These are phyloP conservation scores for Eriosoma lanigerum DNA, from an alignment of 1,140 invertebrate species.

Conservation along the genomic window DNA sequence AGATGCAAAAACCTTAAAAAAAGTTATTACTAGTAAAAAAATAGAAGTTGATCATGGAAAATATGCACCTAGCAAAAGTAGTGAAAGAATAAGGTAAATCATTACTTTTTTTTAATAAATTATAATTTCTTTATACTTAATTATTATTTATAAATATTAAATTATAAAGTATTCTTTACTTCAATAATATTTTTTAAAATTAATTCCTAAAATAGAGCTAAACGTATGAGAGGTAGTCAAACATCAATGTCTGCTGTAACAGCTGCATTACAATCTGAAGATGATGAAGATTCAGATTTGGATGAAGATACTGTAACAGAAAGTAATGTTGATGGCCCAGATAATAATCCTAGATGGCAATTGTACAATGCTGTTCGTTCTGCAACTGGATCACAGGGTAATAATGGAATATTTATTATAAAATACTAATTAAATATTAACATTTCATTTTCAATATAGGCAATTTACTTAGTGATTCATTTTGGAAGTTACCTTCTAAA, in stretches of 20 bases:
- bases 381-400: conserved; percentile 68
- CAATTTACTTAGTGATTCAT: conserved; percentile 79
- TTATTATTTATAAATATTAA: neutral
- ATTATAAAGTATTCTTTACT: neutral
- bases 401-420: conserved; percentile 47
- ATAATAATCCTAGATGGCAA: conserved; percentile 78
- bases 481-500: conserved; percentile 88
- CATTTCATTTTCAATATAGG: conserved; percentile 58
- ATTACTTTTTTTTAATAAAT: neutral
- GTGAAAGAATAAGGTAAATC: conserved; percentile 53
- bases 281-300: conserved; percentile 61
- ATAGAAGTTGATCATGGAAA: conserved; percentile 68
- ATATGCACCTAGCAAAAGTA: conserved; percentile 51
- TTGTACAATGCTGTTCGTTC: conserved; percentile 76
- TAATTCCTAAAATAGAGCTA: conserved; percentile 57
- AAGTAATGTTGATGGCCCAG: conserved; percentile 66
- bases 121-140: neutral
- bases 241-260: conserved; percentile 64
- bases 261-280: conserved; percentile 64
- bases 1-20: conserved; percentile 87
- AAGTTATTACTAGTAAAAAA: conserved; percentile 68
- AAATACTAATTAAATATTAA: conserved; percentile 25
- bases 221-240: conserved; percentile 58
- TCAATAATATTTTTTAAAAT: neutral
- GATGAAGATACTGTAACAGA: conserved; percentile 68